A percentile compares a stretch with the other conserved stretches of the same genome.
These are phyloP conservation scores for Phyllotreta cruciferae DNA, from an alignment of 2,888 invertebrate genomes.

Conservation along the genomic window DNA sequence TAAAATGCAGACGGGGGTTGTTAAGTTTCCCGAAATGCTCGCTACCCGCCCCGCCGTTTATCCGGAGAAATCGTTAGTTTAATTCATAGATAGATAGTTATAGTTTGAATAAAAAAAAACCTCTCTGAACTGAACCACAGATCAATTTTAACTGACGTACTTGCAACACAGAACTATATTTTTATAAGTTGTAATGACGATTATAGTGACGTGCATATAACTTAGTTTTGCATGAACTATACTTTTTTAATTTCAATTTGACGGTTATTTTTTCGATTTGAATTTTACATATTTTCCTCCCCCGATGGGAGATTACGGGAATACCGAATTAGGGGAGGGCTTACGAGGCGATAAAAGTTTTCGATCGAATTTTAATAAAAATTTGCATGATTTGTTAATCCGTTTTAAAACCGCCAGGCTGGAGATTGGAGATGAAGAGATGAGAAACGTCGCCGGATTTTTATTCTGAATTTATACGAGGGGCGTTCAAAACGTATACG, in stretches of 20 bases:
- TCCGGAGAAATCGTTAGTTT: not conserved
- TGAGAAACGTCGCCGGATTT: too few species aligned
- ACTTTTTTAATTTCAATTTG: slow-evolving; percentile 28
- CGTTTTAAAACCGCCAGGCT: slow-evolving; percentile 43
- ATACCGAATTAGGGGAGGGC: slow-evolving; percentile 26
- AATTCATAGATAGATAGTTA: too few species aligned
- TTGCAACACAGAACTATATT: too few species aligned
- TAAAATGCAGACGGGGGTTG: slow-evolving; percentile 17
- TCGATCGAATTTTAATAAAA: slow-evolving; percentile 58
- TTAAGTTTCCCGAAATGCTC: not conserved
- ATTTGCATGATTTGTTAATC: slow-evolving; percentile 61
- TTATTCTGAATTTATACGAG: too few species aligned
- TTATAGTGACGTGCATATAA: too few species aligned
- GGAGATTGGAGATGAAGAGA: too few species aligned
- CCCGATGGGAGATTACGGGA: slow-evolving; percentile 26
- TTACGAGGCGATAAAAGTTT: slow-evolving; percentile 49
- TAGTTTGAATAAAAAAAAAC: too few species aligned
- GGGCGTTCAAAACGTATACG: too few species aligned
- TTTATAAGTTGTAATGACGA: too few species aligned
- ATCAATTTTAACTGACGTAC: too few species aligned
- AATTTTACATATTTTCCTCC: slow-evolving; percentile 30
- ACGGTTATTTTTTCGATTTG: slow-evolving; percentile 22
- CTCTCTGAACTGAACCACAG: too few species aligned
- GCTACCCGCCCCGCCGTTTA: not conserved
- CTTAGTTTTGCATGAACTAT: too few species aligned